phyloP scores from a whole-genome alignment of 1,140 invertebrate genomes.

The Orius laevigatus region DNA sequence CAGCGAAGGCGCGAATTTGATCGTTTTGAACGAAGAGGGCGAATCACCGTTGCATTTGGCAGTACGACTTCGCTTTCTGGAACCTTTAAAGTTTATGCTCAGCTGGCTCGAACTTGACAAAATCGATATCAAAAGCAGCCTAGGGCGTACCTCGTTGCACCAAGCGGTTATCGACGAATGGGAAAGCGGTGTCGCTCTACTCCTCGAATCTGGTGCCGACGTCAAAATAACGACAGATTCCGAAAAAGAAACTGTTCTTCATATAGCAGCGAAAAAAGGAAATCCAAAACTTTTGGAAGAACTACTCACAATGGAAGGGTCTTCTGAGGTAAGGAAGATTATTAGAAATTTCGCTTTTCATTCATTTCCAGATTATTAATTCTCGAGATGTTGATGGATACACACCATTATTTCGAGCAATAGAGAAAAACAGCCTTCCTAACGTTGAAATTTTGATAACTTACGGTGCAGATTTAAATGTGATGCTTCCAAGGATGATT shows the following conservation, averaged over 20 bases:
- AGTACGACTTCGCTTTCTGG: conserved; percentile 22
- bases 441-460: conserved; percentile 31
- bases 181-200: conserved; percentile 35
- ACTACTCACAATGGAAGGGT: conserved; percentile 37
- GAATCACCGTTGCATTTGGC: conserved; percentile 42
- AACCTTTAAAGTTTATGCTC: conserved; percentile 3
- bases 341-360: conserved; percentile 22
- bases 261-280: conserved; percentile 37
- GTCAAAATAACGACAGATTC: conserved; percentile 43
- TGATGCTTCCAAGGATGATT: not conserved
- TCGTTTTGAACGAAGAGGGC: conserved; percentile 33
- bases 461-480: conserved; percentile 24
- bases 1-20: conserved; percentile 23
- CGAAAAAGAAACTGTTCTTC: conserved; percentile 33
- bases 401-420: conserved; percentile 35
- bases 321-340: conserved; percentile 23
- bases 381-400: conserved; percentile 28
- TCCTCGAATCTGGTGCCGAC: conserved; percentile 50
- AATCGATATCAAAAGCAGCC: conserved; percentile 35
- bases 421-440: conserved; percentile 27
- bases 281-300: conserved; percentile 42
- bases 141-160: conserved; percentile 58
- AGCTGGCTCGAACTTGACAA: conserved; percentile 19
- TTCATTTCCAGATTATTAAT: conserved; percentile 19
- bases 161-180: conserved; percentile 52